Conservation (phyloP, 1,140 invertebrate genomes). For the Tigriopus japonicus region DNA sequence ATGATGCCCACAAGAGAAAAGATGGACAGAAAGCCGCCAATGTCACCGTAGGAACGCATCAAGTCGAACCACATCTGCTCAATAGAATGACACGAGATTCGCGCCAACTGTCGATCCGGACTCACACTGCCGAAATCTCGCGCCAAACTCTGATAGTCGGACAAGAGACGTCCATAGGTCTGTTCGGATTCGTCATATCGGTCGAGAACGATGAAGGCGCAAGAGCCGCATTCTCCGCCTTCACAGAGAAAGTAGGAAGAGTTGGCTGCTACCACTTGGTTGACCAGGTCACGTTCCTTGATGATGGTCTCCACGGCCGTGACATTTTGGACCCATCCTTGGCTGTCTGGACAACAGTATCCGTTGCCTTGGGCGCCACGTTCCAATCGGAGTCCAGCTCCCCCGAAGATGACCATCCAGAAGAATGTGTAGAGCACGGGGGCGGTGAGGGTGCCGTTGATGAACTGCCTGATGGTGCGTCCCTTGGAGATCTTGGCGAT, state of each 20-base stretch:
- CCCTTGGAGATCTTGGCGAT: constrained; percentile 12
- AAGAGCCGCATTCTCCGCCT: neutral
- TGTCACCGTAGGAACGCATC: constrained; percentile 9
- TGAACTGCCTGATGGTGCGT: constrained; percentile 10
- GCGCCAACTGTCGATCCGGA: neutral
- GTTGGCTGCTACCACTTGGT: neutral
- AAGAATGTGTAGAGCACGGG: constrained; percentile 4
- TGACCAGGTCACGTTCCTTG: neutral
- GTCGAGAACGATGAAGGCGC: neutral
- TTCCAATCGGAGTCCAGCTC: neutral
- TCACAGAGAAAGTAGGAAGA: neutral
- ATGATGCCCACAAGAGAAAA: constrained; percentile 2
- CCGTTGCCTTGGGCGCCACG: neutral
- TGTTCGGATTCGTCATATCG: neutral
- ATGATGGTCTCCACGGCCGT: neutral
- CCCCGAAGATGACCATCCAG: constrained; percentile 11
- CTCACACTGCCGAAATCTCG: neutral
- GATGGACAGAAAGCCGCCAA: constrained; percentile 4
- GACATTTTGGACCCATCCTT: neutral
- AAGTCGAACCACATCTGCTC: constrained; percentile 14
- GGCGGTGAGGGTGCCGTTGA: constrained; percentile 1
- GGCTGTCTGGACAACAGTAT: constrained; percentile 1
- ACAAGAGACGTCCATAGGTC: neutral
- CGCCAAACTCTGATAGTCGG: neutral
- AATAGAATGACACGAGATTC: neutral